Evolutionary conservation across 2,113 vertebrate genomes (phyloP), one percentile per base, ranked within the genome.

Genomic region (Turnix velox): DNA sequence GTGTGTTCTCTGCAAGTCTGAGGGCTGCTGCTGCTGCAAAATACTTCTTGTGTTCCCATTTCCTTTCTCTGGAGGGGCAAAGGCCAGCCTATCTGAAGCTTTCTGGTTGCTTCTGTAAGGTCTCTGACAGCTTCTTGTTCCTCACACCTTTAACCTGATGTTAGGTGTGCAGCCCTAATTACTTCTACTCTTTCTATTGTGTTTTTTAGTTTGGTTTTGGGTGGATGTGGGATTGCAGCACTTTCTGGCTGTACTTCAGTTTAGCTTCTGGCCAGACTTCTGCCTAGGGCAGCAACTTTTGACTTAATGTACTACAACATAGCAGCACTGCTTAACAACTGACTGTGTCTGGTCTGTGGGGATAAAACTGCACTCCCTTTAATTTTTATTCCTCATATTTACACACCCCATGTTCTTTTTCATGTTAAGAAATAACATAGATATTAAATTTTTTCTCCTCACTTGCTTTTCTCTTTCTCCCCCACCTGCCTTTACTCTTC

Each of bases 261-360:
- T 91, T 84, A 74, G 63, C 48, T 84, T 78, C 68, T 90, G 77
- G 77, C 80, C 39, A 75, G 87, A 48, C 63, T 92, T 94, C 37
- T 92, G 80, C 94, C 52, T 81, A 84, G n/a, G 52, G 87, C 87
- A 91, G 89, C 77, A 91, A 25, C 57, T 92, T 94, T 71, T 78
- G 61, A 39, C 65, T 81, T 88, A 59, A 67, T 42, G 7, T 78
- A 20, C 80, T 84, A 27, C 49, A 19, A 27, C 49, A 19, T 52
- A 67, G 65, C 82, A 84, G 61, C 51, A 9, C 22, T 88, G 46
- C 59, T 18, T 88, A 59, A 92, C 65, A 59, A 92, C 65, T 77
- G 68, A 33, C 33, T 73, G 15, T 58, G 51, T 59, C 69, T 94
- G 85, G 37, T 79, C 74, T 79, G 40, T 65, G 75, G 37, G 43